phyloP scores from a whole-genome alignment of 2,797 vertebrate genomes.

The Danio choprae region DNA sequence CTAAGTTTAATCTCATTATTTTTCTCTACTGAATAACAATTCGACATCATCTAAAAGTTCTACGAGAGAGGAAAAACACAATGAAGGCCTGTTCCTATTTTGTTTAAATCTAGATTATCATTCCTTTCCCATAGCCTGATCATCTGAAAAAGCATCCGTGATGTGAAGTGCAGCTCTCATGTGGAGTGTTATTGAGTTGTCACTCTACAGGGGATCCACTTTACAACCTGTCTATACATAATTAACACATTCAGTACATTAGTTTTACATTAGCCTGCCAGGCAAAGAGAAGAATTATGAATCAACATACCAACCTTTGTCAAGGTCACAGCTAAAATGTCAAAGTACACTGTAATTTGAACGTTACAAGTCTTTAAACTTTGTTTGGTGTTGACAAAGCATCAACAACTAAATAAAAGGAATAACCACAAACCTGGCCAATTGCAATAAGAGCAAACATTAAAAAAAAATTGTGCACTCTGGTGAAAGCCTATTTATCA shows the following conservation, averaged over 20 bases:
- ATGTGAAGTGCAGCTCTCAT: not conserved
- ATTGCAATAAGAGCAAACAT: constrained; percentile 8
- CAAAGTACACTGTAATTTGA: not conserved
- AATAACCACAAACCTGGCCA: constrained; percentile 37
- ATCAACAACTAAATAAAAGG: constrained; percentile 11
- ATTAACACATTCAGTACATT: constrained; percentile 10
- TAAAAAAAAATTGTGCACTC: constrained; percentile 30
- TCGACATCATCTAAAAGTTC: not conserved
- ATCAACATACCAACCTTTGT: not conserved
- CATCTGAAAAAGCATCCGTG: not conserved
- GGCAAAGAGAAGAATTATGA: not conserved
- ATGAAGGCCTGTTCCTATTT: not conserved
- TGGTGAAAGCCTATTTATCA: constrained; percentile 35
- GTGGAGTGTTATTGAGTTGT: not conserved
- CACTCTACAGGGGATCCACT: not conserved
- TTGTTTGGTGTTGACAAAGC: not conserved
- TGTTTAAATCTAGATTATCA: not conserved
- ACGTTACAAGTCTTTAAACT: not conserved
- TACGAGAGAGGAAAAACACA: not conserved
- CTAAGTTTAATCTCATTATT: not conserved
- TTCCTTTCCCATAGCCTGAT: not conserved
- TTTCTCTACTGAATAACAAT: not conserved
- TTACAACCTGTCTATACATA: not conserved
- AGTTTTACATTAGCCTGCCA: not conserved
- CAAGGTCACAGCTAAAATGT: not conserved